Base-by-base conservation (phyloP, 2,113 vertebrate species). In the Poicephalus gulielmi region DNA sequence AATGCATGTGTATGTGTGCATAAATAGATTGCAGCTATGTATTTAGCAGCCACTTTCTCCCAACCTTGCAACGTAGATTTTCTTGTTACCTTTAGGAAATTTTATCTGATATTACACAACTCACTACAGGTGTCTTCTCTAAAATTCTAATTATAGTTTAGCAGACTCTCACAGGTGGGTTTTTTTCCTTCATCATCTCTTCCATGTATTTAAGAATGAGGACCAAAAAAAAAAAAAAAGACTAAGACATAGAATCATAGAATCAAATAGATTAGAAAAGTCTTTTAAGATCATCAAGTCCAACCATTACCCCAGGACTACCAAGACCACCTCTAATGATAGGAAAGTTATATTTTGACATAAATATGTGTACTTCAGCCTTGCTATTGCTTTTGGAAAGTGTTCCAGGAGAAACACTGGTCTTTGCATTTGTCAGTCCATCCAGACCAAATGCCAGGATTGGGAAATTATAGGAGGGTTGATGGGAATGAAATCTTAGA, bases 111-210 rank as follows among this genome's bases (percentile, higher is more conserved):
- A 57, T 69, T 83, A 66, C 0, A 17, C 83, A 86, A 90, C 57
- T 68, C 70, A 10, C 62, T 77, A 88, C 80, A 93, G 69, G 90
- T 93, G 90, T 78, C 88, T 92, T 82, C 76, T 90, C 62, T 95
- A 73, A 86, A 91, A 93, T 86, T 75, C 53, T 95, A 78, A 95
- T 88, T 96, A 53, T 30, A 73, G 47, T 76, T 92, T 95, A 73
- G 66, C 67, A 82, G 67, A 46, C 57, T 93, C 60, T 95, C 71
- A 63, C 88, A 90, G 57, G 59, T 87, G 92, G 73, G 62, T 79
- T 62, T 88, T 88, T 82, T 86, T 91, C 75, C 66, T 86, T 44
- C 33, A n/a, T 0, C 6, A 17, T 66, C 24, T 94, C 35, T 79
- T 93, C 46, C 37, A 52, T 2, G 2, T 93, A 69, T 73, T 94